phyloP scores from a whole-genome alignment of 2,113 vertebrate species.

The Elgaria multicarinata region DNA sequence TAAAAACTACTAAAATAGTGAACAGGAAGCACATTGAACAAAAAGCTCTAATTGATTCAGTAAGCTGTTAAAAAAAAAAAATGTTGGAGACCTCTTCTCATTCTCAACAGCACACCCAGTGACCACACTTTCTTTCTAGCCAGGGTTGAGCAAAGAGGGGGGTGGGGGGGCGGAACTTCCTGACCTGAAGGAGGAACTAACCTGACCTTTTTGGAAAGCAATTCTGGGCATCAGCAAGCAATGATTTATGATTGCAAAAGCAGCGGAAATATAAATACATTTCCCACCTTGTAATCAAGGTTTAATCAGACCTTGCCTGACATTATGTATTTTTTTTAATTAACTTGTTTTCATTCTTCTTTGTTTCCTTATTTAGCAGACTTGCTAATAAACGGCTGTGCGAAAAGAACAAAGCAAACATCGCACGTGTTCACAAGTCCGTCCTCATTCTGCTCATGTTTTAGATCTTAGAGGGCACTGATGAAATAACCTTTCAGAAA shows the following conservation, averaged over 20 bases:
- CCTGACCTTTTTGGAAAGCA: background rate
- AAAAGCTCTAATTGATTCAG: background rate
- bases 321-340: constrained; percentile 29
- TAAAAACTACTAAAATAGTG: background rate
- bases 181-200: background rate
- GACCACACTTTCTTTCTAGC: too few relatives aligned
- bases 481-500: too few relatives aligned
- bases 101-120: too few relatives aligned
- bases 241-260: background rate
- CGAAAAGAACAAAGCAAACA: background rate
- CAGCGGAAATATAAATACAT: constrained; percentile 1
- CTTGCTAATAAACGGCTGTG: background rate
- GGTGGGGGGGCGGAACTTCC: background rate
- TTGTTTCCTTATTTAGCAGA: constrained; percentile 38
- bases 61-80: too few relatives aligned
- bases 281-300: constrained; percentile 34
- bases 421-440: too few relatives aligned
- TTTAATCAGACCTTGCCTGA: constrained; percentile 34
- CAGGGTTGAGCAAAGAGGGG: too few relatives aligned
- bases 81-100: background rate
- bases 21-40: background rate
- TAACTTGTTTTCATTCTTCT: constrained; percentile 29
- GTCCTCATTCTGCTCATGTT: background rate
- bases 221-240: background rate
- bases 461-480: background rate